Evolutionary conservation across 23 tunicate genomes (phyloP).

Genomic region (Pegea sp.): DNA sequence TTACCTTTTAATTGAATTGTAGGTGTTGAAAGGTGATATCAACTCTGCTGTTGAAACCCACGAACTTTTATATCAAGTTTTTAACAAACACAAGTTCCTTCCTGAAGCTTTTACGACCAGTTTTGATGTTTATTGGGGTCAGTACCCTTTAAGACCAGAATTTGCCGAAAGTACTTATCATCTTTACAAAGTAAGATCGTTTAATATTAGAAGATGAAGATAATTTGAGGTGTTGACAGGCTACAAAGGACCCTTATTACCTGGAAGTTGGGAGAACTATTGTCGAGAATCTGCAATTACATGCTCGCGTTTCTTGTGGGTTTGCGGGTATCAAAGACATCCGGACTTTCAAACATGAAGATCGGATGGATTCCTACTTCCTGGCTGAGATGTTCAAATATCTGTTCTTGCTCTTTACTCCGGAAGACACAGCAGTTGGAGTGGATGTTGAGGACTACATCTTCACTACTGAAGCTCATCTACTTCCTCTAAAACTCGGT

Average conservation of each 20-base stretch:
- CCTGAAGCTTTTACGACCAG: slow-evolving; percentile 96
- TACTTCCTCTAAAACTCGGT: slow-evolving; percentile 53
- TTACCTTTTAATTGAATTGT: no score
- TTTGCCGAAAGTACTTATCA: slow-evolving; percentile 92
- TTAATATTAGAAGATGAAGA: not conserved
- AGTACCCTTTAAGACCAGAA: slow-evolving; percentile 84
- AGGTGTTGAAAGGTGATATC: slow-evolving; percentile 95
- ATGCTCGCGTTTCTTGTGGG: slow-evolving; percentile 73
- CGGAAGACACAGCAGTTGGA: slow-evolving; percentile 15
- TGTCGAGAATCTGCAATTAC: slow-evolving; percentile 53
- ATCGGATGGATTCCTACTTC: slow-evolving; percentile 95
- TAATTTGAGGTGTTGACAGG: slow-evolving; percentile 8
- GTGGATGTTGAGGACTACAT: slow-evolving; percentile 58
- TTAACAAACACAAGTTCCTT: slow-evolving; percentile 64
- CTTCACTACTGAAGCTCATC: slow-evolving; percentile 96
- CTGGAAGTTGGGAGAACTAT: slow-evolving; percentile 78
- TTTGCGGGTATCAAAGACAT: slow-evolving; percentile 94
- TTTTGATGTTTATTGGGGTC: slow-evolving; percentile 94
- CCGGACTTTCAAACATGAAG: slow-evolving; percentile 83
- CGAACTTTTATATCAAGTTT: slow-evolving; percentile 85
- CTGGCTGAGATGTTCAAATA: slow-evolving; percentile 99
- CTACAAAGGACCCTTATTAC: slow-evolving; percentile 75
- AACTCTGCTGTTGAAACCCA: slow-evolving; percentile 72
- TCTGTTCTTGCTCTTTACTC: slow-evolving; percentile 73
- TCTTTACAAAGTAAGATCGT: slow-evolving; percentile 37